phyloP scores from a whole-genome alignment of 2,113 vertebrate genomes.

The Corvus hawaiiensis region DNA sequence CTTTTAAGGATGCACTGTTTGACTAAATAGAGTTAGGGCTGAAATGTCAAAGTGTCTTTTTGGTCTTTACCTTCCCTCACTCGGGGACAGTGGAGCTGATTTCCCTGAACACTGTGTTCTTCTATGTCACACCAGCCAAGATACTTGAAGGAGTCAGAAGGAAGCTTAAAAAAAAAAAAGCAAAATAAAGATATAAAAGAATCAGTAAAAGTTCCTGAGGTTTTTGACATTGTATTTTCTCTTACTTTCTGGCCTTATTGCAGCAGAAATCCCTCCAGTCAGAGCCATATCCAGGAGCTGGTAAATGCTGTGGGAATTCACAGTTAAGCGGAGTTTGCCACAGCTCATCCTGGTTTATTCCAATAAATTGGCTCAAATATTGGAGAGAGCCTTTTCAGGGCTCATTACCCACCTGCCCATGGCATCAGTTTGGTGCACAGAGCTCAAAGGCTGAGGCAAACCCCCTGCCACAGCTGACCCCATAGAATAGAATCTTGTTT shows the following conservation, averaged over 20 bases:
- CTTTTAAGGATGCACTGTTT: neutral
- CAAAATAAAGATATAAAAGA: neutral
- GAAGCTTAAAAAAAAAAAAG: slow-evolving; percentile 72
- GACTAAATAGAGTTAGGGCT: neutral
- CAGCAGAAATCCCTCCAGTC: neutral
- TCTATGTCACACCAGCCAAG: slow-evolving; percentile 82
- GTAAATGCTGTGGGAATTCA: neutral
- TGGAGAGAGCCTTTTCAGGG: neutral
- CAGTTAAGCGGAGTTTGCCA: neutral
- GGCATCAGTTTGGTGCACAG: neutral
- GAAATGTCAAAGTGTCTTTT: neutral
- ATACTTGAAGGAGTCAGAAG: slow-evolving; percentile 84
- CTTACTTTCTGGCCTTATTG: neutral
- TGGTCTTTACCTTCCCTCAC: slow-evolving; percentile 85
- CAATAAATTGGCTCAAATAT: neutral
- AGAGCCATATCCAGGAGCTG: neutral
- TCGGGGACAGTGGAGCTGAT: slow-evolving; percentile 87
- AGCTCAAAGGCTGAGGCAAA: neutral
- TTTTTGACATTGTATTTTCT: neutral
- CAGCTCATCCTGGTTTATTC: neutral
- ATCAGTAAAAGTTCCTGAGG: neutral
- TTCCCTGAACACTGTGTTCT: slow-evolving; percentile 80
- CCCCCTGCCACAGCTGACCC: neutral
- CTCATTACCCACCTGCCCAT: neutral
- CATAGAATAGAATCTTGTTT: neutral